phyloP scores from a whole-genome alignment of 2,113 vertebrate species.

The Anas platyrhynchos region DNA sequence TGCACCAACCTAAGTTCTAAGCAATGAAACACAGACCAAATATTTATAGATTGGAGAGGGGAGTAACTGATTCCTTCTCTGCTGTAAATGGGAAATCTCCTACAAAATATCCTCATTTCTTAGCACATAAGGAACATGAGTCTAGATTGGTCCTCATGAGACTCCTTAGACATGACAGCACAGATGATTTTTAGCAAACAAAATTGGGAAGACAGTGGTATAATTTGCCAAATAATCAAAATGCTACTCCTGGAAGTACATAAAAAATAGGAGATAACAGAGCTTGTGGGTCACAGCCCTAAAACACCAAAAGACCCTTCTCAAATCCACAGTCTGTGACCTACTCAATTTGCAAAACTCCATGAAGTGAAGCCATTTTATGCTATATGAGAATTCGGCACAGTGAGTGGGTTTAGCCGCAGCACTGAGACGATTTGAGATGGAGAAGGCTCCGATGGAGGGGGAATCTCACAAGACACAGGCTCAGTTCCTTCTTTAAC shows the following conservation, averaged over 20 bases:
- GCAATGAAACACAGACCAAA: slow-evolving; percentile 41
- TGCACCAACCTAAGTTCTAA: background rate
- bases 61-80: background rate
- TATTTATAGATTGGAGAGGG: background rate
- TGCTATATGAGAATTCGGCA: accelerated
- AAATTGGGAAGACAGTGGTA: background rate
- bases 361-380: accelerated
- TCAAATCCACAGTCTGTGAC: background rate
- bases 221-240: background rate
- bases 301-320: background rate
- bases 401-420: background rate
- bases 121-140: background rate
- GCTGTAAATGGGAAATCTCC: background rate
- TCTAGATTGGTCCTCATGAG: accelerated
- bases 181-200: background rate
- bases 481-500: background rate
- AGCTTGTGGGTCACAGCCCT: background rate
- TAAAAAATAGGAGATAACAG: background rate
- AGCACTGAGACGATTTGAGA: accelerated
- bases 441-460: background rate
- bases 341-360: background rate
- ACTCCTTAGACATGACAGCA: accelerated
- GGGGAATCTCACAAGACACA: background rate
- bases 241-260: accelerated
- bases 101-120: accelerated